phyloP scores from a whole-genome alignment of 2,888 invertebrate genomes.

The Bombyx huttoni region DNA sequence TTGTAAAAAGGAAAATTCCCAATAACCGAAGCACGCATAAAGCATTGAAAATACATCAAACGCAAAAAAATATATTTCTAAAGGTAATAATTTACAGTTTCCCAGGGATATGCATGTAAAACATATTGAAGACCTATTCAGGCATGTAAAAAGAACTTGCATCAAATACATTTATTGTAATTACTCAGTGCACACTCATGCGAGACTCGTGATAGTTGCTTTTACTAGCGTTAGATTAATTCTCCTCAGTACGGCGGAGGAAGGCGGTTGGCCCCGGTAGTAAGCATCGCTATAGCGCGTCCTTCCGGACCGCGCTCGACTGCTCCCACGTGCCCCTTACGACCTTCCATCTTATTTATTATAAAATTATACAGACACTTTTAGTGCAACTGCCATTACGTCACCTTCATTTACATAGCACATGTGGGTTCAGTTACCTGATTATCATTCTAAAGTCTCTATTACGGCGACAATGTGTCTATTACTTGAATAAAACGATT shows the following conservation, averaged over 20 bases:
- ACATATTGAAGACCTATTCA: conserved; percentile 18
- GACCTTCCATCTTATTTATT: conserved; percentile 26
- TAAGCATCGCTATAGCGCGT: conserved; percentile 35
- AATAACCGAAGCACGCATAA: too few species aligned
- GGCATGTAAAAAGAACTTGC: conserved; percentile 22
- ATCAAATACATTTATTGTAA: conserved; percentile 36
- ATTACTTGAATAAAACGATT: background rate
- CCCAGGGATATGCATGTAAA: conserved; percentile 2
- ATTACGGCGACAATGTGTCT: conserved; percentile 2
- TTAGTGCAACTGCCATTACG: conserved; percentile 16
- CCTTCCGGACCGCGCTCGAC: conserved; percentile 34
- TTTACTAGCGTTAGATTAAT: conserved; percentile 40
- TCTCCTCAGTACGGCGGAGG: conserved; percentile 33
- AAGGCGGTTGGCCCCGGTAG: conserved; percentile 30
- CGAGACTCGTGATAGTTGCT: conserved; percentile 17
- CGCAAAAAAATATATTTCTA: too few species aligned
- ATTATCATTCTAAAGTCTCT: background rate
- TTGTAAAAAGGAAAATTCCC: too few species aligned
- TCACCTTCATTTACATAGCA: conserved; percentile 1
- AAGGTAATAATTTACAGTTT: background rate
- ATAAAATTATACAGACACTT: conserved; percentile 29
- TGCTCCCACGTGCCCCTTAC: conserved; percentile 30
- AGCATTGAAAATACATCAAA: too few species aligned
- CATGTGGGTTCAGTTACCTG: background rate
- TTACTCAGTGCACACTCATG: conserved; percentile 19